phyloP scores from a whole-genome alignment of 2,888 invertebrate genomes.

The Sinotaia quadrata region DNA sequence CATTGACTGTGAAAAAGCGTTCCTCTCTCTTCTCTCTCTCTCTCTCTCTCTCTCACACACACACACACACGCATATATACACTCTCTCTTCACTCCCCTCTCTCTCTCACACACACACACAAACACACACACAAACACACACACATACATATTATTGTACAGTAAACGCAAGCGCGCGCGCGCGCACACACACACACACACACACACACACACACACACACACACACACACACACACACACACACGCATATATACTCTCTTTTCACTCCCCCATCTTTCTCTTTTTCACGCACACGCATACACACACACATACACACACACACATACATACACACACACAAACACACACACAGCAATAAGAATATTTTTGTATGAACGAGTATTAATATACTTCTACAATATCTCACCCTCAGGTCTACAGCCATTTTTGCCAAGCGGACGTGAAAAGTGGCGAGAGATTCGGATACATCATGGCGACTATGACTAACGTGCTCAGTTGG shows the following conservation, averaged over 20 bases:
- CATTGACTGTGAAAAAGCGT: neutral
- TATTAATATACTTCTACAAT: too few relatives aligned
- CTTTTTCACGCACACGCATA: neutral
- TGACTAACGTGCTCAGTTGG: neutral
- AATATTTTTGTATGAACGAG: too few relatives aligned
- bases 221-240: constrained; percentile 9
- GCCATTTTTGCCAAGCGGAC: neutral
- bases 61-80: neutral
- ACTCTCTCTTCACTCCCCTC: neutral
- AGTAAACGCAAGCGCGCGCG: neutral
- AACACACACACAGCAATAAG: neutral
- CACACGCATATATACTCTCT: neutral
- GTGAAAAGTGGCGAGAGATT: neutral
- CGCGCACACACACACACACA: neutral
- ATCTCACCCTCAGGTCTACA: neutral
- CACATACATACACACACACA: neutral
- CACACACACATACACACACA: neutral
- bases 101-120: neutral
- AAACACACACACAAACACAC: neutral
- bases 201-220: constrained; percentile 2
- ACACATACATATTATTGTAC: neutral
- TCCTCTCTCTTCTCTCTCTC: neutral
- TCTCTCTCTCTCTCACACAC: constrained; percentile 3
- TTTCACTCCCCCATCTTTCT: neutral
- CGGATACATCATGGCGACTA: neutral